Evolutionary conservation across 2,113 vertebrate species (phyloP), one percentile per base, ranked within the genome.

Genomic region (Pterophyllum scalare): DNA sequence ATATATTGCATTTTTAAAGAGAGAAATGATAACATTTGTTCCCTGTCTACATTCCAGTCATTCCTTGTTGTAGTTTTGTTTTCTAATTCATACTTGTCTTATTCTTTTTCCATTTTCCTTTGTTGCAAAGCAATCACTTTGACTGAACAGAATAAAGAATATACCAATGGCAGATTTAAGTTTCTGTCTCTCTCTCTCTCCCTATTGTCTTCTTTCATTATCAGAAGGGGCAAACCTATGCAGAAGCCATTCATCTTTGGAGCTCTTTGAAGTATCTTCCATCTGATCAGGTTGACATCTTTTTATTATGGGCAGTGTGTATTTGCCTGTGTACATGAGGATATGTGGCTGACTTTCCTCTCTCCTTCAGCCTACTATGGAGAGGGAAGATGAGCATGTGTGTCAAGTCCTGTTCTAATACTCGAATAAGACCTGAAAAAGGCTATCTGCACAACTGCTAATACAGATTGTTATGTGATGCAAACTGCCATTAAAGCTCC

Each of bases 221-320:
- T 90, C 82, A 72, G 75, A 54, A 7, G 52, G 28, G 70, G 35
- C 28, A 65, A 83, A 87, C 58, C 62, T 38, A 75, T 46, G 31
- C 78, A 82, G 60, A 4, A 61, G 60, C 49, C 79, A 85, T 91
- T 90, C 77, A 90, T 94, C 86, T 86, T 64, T 77, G 24, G 46
- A 79, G 49, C 35, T 85, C 75, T 87, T 82, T 86, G 74, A 82
- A 87, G 82, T 62, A 87, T 91, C 87, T 84, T 62, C 46, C 59
- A 76, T 83, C 52, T 76, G 79, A 88, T 90, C 85, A 1, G 57
- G 62, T 28, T 81, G 88, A 83, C 62, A 49, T 62, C 56, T 77
- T 84, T 62, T 86, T 89, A 86, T 87, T 84, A 88, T 57, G 61
- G 59, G n/a, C 3, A 17, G 7, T 74, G 79, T 81, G 83, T 86